Evolutionary conservation across 2,888 invertebrate species (phyloP), one percentile per base, ranked within the genome.

Genomic region (Zhuqinia jingwanae): DNA sequence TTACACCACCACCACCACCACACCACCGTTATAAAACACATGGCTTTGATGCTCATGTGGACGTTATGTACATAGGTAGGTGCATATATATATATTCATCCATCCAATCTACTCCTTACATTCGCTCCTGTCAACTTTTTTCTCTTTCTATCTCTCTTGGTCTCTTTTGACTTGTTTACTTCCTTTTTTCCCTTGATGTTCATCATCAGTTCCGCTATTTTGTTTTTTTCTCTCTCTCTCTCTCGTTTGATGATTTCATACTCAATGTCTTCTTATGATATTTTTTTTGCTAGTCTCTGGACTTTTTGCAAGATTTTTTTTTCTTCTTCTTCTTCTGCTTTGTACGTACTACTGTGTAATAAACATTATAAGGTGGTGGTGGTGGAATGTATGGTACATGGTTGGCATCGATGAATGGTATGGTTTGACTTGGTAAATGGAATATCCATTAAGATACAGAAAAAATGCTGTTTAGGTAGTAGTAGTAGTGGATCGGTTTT

Each of bases 131-230:
- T 75, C 75, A 73, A 30, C 76, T 81, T 27, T 65, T 8, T 77
- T 50, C n/a, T 79, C 30, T 6, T 6, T 58, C 60, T n/a, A 20
- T 20, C 25, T 22, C n/a, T 20, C 20, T 60, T 45, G 25, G 50
- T 79, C 25, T 50, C 25, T 76, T 75, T 65, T 63, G 13, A 25
- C 70, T 25, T 25, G 70, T 70, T 70, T 50, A 70, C 73, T 73
- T 53, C 50, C 73, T 53, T 8, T 50, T 13, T 50, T 73, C 27
- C 65, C 45, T 45, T 42, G 45, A n/a, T 45, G 65, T 20, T 70
- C 70, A 30, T 30, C 36, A 63, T 80, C 80, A 70, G 80, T 80
- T 80, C 80, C 70, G 70, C 80, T 80, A 80, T 70, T 80, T 70
- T 70, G 58, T 30, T 80, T 58, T 42, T 63, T n/a, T n/a, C n/a